Evolutionary conservation across 2,888 invertebrate species (phyloP).

Genomic region (Lumbricus terrestris): DNA sequence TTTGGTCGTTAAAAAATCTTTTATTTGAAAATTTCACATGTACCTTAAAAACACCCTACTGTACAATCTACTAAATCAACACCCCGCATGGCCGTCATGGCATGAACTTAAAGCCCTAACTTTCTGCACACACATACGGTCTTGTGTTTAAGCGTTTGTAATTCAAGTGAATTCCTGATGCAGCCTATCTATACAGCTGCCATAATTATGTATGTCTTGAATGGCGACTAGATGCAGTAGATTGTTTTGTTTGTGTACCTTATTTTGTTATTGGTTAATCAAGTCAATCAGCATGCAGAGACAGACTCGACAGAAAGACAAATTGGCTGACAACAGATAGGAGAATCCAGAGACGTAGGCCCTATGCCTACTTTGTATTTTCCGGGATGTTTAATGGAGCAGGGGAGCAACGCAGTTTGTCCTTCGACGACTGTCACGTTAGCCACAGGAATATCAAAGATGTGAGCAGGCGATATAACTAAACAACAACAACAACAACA

Average conservation of each 20-base stretch:
- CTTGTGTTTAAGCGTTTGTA: no score
- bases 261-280: not conserved
- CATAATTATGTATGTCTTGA: no score
- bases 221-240: not conserved
- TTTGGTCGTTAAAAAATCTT: no score
- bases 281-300: not conserved
- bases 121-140: no score
- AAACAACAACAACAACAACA: not conserved
- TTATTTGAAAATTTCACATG: no score
- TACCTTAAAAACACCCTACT: no score
- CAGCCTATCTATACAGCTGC: not conserved
- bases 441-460: constrained; percentile 13
- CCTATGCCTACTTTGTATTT: constrained; percentile 11
- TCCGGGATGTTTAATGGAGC: not conserved
- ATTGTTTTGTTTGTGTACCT: not conserved
- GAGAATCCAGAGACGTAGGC: not conserved
- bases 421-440: constrained; percentile 4
- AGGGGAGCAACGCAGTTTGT: not conserved
- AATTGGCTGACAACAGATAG: not conserved
- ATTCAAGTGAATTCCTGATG: no score
- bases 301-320: not conserved
- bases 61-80: no score
- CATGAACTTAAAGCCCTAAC: no score
- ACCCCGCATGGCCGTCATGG: no score
- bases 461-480: not conserved